Base-by-base conservation (phyloP, 2,888 invertebrate species). In the Rhogogaster chlorosoma region DNA sequence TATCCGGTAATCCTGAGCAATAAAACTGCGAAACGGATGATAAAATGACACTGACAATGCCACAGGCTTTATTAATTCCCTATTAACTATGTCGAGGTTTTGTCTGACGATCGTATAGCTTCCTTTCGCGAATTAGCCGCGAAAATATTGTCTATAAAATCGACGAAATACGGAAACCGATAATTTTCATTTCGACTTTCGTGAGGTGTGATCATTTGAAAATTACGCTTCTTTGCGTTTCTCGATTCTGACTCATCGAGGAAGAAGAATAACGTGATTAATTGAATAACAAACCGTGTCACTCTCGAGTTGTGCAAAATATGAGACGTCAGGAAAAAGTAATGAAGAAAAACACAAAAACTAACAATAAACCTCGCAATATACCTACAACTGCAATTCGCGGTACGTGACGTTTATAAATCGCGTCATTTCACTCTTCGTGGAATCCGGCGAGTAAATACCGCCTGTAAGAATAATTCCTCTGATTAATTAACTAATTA, bases 241-340 rank as follows among this genome's bases (percentile, higher is more conserved):
- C 53, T 53, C 6, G 3, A 70, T 70, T 70, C 36, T 70, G 36
- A 70, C 70, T 70, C 70, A 70, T 70, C 70, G 18, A 36, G 70
- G 70, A 70, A 70, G 53, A n/a, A 53, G n/a, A 53, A n/a, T 53
- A n/a, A 36, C 70, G 70, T 12, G 15, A 70, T 38, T 10, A 36
- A n/a, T n/a, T n/a, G n/a, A n/a, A 36, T 10, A 70, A 15, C n/a
- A n/a, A 32, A 36, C 18, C 70, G 70, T 70, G 29, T 38, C 36
- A 36, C 10, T 22, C 26, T 26, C 4, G 26, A 12, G 61, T 7
- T 22, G 10, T 61, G 61, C n/a, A 53, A 53, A 53, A 6, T n/a
- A 53, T n/a, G 26, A 45, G 45, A 45, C 45, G 15, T 12, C 67
- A 29, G 67, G 26, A 29, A 67, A 29, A 67, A 67, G 9, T 12